Evolutionary conservation across 2,797 vertebrate species (phyloP).

Genomic region (Rhabdophis nuchalis): DNA sequence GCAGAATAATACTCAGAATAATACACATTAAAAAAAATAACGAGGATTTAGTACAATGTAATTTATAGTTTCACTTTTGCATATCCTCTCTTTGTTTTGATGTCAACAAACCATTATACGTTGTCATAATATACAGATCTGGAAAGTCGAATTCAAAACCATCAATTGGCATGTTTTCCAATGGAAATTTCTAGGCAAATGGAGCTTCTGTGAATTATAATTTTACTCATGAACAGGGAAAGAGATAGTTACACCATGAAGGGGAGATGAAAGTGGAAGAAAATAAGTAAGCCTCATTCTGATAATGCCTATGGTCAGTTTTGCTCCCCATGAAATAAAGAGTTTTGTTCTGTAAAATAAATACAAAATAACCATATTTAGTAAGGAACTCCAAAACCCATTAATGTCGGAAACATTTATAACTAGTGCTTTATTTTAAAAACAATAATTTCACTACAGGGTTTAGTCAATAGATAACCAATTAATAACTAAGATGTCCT

Average conservation of each 20-base stretch:
- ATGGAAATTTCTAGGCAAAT: neutral
- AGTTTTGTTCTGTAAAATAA: neutral
- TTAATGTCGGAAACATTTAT: constrained; percentile 32
- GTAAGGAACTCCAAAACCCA: neutral
- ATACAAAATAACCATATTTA: neutral
- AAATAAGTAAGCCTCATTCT: neutral
- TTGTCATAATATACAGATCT: neutral
- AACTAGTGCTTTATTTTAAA: neutral
- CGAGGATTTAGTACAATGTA: neutral
- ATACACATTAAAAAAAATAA: neutral
- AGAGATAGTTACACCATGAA: neutral
- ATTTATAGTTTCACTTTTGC: neutral
- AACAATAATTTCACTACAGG: neutral
- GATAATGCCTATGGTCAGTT: neutral
- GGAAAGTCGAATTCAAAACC: neutral
- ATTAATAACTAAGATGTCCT: neutral
- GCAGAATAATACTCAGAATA: constrained; percentile 22
- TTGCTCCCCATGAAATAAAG: neutral
- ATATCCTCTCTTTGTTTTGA: neutral
- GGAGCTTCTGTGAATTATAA: neutral
- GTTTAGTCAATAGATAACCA: neutral
- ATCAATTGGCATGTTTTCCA: neutral
- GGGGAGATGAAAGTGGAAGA: neutral
- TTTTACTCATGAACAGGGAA: neutral
- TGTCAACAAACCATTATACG: neutral